Evolutionary conservation across 2,797 vertebrate genomes (phyloP).

Genomic region (Enteromius argenteus): DNA sequence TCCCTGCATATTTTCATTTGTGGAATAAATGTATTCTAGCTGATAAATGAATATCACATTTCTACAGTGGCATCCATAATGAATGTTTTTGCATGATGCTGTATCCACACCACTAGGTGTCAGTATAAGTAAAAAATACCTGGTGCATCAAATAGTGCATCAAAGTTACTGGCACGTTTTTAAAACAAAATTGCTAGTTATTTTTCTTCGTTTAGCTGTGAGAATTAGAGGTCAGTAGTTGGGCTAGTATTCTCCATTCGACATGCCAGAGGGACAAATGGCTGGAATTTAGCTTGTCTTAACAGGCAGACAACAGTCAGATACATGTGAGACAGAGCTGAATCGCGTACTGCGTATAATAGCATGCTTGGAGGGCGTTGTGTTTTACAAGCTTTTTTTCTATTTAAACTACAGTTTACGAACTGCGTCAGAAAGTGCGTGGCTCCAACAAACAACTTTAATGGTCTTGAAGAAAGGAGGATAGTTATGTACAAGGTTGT

Average conservation of each 20-base stretch:
- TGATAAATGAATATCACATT: background rate
- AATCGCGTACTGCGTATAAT: background rate
- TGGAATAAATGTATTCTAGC: background rate
- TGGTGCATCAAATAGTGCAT: background rate
- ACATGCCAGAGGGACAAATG: constrained; percentile 5
- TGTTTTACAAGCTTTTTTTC: constrained; percentile 52
- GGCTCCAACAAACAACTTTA: constrained; percentile 34
- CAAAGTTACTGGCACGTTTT: background rate
- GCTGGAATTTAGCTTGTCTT: background rate
- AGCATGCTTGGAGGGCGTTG: background rate
- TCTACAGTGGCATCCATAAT: background rate
- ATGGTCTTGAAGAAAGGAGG: background rate
- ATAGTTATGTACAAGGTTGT: constrained; percentile 1
- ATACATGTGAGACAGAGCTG: constrained; percentile 27
- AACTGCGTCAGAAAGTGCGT: constrained; percentile 22
- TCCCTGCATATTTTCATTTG: background rate
- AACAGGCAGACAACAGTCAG: constrained; percentile 17
- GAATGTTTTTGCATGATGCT: background rate
- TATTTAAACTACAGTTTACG: constrained; percentile 50
- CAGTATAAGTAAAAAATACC: background rate
- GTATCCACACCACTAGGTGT: background rate
- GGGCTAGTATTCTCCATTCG: background rate
- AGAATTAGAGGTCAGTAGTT: background rate
- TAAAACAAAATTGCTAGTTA: background rate
- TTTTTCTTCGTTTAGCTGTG: background rate